Percentiles rank a stretch among this genome's conserved stretches.
Conservation (phyloP, 2,797 vertebrate genomes). For the Bucorvus abyssinicus region DNA sequence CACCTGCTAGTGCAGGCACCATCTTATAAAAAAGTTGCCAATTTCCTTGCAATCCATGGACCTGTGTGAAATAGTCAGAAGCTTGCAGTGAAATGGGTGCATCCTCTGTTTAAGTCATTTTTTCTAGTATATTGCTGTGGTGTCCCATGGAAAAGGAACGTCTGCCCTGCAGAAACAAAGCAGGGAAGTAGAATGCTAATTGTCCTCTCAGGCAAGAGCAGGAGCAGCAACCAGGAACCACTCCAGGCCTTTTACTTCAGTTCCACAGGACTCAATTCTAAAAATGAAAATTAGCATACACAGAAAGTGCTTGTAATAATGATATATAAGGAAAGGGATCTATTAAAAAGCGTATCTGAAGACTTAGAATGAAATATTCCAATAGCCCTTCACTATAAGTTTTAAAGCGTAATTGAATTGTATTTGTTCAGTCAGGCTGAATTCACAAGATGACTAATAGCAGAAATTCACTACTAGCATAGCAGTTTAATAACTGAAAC, state of each 20-base stretch:
- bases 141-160: accelerated
- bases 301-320: not conserved
- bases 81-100: not conserved
- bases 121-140: not conserved
- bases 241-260: not conserved
- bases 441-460: not conserved
- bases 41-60: not conserved
- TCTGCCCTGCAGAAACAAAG: not conserved
- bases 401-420: conserved; percentile 29
- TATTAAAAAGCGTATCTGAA: not conserved
- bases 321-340: not conserved
- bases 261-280: not conserved
- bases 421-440: conserved; percentile 10
- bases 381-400: not conserved
- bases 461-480: not conserved
- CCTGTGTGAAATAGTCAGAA: not conserved
- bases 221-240: accelerated
- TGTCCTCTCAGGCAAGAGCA: not conserved
- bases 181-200: not conserved
- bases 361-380: not conserved
- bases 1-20: not conserved
- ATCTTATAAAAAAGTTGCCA: not conserved
- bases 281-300: not conserved
- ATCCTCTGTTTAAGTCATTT: not conserved
- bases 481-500: not conserved